Evolutionary conservation across 2,113 vertebrate genomes (phyloP).

Genomic region (Aphyosemion australe): DNA sequence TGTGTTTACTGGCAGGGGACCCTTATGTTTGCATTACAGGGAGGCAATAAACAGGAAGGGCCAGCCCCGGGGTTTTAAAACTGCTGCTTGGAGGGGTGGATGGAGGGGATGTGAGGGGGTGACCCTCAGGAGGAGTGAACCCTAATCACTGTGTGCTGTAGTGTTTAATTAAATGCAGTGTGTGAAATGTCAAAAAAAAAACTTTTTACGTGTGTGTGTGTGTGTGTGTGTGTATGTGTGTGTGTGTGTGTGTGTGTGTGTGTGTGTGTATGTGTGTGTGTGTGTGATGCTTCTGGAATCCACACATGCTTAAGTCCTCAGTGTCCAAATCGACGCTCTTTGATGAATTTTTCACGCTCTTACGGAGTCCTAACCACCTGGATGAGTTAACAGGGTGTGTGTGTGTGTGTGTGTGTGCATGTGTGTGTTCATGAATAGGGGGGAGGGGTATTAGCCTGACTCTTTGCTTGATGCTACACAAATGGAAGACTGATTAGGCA

Average conservation of each 20-base stretch:
- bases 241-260: conserved; percentile 7
- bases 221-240: conserved; percentile 3
- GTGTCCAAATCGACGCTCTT: conserved; percentile 59
- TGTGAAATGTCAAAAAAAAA: conserved; percentile 44
- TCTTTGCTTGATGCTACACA: conserved; percentile 47
- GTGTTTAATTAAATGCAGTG: conserved; percentile 56
- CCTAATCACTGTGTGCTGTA: conserved; percentile 50
- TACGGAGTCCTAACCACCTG: conserved; percentile 52
- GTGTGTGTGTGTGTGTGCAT: conserved; percentile 7
- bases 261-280: neutral
- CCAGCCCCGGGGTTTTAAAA: conserved; percentile 61
- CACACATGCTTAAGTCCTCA: conserved; percentile 38
- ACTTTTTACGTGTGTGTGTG: neutral
- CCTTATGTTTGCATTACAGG: conserved; percentile 78
- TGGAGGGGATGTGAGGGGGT: conserved; percentile 5
- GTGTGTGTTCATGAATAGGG: neutral
- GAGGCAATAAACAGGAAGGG: conserved; percentile 76
- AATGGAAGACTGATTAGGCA: conserved; percentile 65
- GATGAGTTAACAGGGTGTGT: conserved; percentile 39
- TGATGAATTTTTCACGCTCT: conserved; percentile 71
- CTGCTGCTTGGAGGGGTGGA: conserved; percentile 52
- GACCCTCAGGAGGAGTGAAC: conserved; percentile 36
- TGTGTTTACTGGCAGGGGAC: conserved; percentile 78
- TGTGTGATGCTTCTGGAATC: conserved; percentile 18
- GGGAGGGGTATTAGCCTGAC: conserved; percentile 28